phyloP scores from a whole-genome alignment of 2,113 vertebrate species.

The Callorhinus ursinus region DNA sequence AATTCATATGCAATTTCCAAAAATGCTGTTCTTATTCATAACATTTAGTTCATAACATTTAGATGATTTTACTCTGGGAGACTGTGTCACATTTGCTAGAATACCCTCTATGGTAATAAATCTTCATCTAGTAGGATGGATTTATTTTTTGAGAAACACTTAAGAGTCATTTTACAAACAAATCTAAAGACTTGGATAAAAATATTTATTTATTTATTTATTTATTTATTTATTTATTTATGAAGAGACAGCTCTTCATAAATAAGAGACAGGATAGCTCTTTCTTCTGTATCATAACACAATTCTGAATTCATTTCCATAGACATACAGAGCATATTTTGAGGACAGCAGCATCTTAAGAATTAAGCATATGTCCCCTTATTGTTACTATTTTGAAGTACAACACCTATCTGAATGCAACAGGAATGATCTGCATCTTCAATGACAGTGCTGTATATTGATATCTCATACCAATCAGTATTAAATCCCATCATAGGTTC shows the following conservation, averaged over 20 bases:
- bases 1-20: neutral
- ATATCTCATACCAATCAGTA: neutral
- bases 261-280: neutral
- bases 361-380: neutral
- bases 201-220: neutral
- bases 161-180: neutral
- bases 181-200: neutral
- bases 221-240: neutral
- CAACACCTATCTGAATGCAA: neutral
- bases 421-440: neutral
- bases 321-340: neutral
- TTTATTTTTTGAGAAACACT: neutral
- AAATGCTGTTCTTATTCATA: neutral
- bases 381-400: neutral
- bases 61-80: neutral
- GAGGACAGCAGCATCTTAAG: neutral
- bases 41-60: neutral
- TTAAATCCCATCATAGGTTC: neutral
- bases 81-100: neutral
- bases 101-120: neutral
- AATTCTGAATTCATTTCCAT: neutral
- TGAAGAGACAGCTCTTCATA: neutral
- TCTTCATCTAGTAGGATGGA: neutral
- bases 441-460: neutral
- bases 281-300: neutral